phyloP scores from a whole-genome alignment of 2,797 vertebrate species.

The Falco columbarius region DNA sequence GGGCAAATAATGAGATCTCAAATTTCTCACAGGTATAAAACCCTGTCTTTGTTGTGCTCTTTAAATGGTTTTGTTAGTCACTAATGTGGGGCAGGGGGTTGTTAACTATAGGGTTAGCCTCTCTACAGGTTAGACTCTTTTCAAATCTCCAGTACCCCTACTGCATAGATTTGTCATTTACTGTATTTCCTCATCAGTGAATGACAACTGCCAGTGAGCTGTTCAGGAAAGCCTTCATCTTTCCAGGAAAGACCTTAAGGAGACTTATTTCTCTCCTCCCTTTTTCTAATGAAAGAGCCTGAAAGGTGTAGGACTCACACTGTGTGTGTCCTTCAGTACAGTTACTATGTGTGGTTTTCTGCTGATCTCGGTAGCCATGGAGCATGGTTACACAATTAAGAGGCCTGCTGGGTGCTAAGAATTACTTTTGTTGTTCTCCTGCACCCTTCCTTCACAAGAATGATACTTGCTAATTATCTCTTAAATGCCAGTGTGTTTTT shows the following conservation, averaged over 20 bases:
- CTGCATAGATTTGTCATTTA: neutral
- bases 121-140: neutral
- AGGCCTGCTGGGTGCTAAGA: neutral
- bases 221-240: neutral
- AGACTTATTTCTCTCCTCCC: neutral
- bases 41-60: neutral
- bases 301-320: neutral
- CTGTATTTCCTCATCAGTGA: neutral
- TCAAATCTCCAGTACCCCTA: neutral
- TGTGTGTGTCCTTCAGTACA: neutral
- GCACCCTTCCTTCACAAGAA: neutral
- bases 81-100: too few species aligned
- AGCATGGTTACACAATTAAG: neutral
- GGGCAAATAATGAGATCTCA: neutral
- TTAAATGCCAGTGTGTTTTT: neutral
- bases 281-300: neutral
- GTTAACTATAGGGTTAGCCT: neutral
- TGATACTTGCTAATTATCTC: neutral
- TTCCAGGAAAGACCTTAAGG: neutral
- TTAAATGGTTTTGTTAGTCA: neutral
- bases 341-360: neutral
- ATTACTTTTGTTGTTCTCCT: neutral
- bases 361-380: neutral
- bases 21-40: neutral
- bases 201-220: neutral